These are phyloP conservation scores for Pseudopipra pipra DNA, from an alignment of 2,113 vertebrate species.

Conservation along the genomic window DNA sequence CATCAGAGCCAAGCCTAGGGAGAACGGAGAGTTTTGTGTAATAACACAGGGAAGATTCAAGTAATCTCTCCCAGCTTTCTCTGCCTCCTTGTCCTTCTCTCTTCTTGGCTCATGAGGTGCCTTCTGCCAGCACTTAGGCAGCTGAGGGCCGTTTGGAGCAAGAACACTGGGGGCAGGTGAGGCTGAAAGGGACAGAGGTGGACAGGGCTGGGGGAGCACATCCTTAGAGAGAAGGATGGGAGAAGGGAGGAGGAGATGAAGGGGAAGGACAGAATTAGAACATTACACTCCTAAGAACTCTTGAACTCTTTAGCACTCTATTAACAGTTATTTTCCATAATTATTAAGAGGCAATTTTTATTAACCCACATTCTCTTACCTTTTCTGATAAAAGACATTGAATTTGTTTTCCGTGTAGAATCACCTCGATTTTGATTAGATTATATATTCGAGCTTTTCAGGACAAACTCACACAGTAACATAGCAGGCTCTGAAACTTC, in stretches of 20 bases:
- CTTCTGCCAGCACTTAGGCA: background rate
- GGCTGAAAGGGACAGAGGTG: background rate
- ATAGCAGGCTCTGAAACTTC: background rate
- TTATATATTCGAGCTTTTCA: background rate
- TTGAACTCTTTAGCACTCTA: background rate
- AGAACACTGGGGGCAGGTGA: rapidly evolving
- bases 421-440: background rate
- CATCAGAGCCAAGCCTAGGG: background rate
- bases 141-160: background rate
- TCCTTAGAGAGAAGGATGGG: background rate
- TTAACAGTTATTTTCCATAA: background rate
- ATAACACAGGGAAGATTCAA: background rate
- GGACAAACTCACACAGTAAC: background rate
- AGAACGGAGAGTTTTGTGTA: background rate
- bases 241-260: background rate
- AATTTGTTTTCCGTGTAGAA: background rate
- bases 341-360: background rate
- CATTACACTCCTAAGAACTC: background rate
- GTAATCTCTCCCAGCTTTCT: background rate
- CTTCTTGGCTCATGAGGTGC: background rate
- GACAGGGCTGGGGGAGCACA: rapidly evolving
- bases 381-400: background rate
- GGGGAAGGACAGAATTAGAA: background rate
- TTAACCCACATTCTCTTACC: background rate
- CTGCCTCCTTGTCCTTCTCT: background rate